These are phyloP conservation scores for Mormyrus proboscirostris DNA, from an alignment of 2,797 vertebrate genomes.

Conservation along the genomic window DNA sequence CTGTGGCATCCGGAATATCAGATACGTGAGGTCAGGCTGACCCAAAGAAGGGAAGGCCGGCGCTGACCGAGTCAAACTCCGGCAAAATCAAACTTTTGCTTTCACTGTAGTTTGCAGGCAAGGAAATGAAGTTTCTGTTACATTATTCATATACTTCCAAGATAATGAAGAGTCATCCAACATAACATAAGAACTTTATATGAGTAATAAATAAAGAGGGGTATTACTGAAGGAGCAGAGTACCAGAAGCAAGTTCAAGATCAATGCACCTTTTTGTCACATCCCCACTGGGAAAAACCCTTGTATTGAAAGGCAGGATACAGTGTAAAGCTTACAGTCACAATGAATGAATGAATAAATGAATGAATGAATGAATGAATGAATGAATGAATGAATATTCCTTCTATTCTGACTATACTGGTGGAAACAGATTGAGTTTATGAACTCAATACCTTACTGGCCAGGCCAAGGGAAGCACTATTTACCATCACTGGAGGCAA, in stretches of 20 bases:
- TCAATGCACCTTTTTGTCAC: background rate
- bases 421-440: background rate
- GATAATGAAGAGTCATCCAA: background rate
- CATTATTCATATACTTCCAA: background rate
- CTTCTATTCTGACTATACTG: background rate
- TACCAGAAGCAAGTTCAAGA: background rate
- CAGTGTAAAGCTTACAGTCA: background rate
- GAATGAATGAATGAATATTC: background rate
- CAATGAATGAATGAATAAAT: background rate
- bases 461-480: background rate
- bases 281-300: background rate
- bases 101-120: background rate
- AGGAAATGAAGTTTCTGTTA: background rate
- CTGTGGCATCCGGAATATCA: background rate
- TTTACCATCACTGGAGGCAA: conserved; percentile 51
- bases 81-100: background rate
- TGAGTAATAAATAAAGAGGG: background rate
- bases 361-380: background rate
- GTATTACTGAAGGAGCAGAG: background rate
- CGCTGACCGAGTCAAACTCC: background rate
- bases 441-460: background rate
- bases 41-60: background rate
- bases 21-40: background rate
- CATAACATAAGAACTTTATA: background rate
- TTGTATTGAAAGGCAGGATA: background rate